Percentiles rank a stretch among this genome's conserved stretches.
These are phyloP conservation scores for Cichlasoma orientale DNA, from an alignment of 2,797 vertebrate genomes.

Conservation along the genomic window DNA sequence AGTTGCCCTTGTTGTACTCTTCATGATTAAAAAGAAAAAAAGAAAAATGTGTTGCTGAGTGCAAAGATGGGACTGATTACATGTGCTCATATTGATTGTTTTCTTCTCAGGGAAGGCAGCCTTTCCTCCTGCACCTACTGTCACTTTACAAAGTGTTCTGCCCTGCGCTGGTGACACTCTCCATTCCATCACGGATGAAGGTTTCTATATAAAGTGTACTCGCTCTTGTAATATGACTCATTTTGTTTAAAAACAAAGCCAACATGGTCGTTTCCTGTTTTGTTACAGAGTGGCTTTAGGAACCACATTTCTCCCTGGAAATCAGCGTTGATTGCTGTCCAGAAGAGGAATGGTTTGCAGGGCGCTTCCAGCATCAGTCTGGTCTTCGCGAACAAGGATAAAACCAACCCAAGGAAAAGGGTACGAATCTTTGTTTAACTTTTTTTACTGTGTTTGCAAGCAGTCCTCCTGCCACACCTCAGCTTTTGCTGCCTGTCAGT, in stretches of 20 bases:
- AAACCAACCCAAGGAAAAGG: constrained; percentile 80
- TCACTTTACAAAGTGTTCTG: constrained; percentile 90
- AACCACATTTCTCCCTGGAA: constrained; percentile 87
- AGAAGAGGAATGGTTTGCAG: constrained; percentile 73
- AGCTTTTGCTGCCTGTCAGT: neutral
- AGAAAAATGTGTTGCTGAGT: neutral
- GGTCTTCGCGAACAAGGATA: constrained; percentile 53
- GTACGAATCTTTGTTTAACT: constrained; percentile 65
- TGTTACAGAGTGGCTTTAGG: constrained; percentile 86
- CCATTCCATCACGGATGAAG: constrained; percentile 83
- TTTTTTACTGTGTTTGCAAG: neutral
- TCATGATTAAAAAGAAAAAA: neutral
- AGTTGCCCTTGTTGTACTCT: neutral
- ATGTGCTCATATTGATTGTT: constrained; percentile 13
- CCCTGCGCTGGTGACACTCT: constrained; percentile 87
- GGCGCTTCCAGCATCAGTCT: constrained; percentile 46
- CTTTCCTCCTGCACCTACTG: constrained; percentile 87
- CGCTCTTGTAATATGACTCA: neutral
- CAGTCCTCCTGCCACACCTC: neutral
- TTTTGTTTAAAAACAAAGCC: neutral
- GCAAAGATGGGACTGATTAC: neutral
- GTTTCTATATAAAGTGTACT: constrained; percentile 74
- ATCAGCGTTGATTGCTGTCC: constrained; percentile 76
- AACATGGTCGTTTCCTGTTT: neutral
- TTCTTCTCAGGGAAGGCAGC: constrained; percentile 85